Conservation (phyloP, 2,797 vertebrate genomes). For the Lindbergichthys nudifrons region DNA sequence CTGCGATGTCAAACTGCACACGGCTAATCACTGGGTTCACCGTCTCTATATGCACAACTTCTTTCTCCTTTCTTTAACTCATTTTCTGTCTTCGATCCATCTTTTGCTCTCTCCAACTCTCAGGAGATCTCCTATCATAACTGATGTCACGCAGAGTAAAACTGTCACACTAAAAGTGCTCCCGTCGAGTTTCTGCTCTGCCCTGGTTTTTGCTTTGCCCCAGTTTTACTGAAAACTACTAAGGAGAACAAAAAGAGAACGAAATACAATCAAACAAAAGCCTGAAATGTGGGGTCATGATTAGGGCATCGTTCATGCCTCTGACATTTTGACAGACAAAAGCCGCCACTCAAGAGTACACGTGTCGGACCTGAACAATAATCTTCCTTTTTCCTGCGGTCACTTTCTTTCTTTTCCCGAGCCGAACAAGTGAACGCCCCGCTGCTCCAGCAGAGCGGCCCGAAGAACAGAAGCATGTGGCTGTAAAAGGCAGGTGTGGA, state of each 20-base stretch:
- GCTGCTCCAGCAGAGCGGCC: constrained; percentile 41
- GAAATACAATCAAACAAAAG: constrained; percentile 2
- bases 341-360: constrained; percentile 37
- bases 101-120: constrained; percentile 27
- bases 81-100: constrained; percentile 28
- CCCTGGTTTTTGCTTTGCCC: constrained; percentile 37
- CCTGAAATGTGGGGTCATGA: constrained; percentile 20
- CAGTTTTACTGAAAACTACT: constrained; percentile 1
- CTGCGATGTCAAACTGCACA: constrained; percentile 46
- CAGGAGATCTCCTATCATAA: constrained; percentile 48
- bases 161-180: constrained; percentile 49
- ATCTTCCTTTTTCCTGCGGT: constrained; percentile 32
- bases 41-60: constrained; percentile 26
- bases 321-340: constrained; percentile 69
- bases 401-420: constrained; percentile 48
- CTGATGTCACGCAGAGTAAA: constrained; percentile 45
- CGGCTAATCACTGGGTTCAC: constrained; percentile 33
- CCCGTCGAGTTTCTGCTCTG: constrained; percentile 21
- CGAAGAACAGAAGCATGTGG: constrained; percentile 44
- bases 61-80: constrained; percentile 34
- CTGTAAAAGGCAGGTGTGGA: constrained; percentile 58
- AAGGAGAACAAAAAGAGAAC: constrained; percentile 13
- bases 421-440: constrained; percentile 44
- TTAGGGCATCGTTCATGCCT: constrained; percentile 11
- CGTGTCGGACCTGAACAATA: constrained; percentile 41